These are phyloP conservation scores for Tachysurus vachellii DNA, from an alignment of 2,113 vertebrate species.

Conservation along the genomic window DNA sequence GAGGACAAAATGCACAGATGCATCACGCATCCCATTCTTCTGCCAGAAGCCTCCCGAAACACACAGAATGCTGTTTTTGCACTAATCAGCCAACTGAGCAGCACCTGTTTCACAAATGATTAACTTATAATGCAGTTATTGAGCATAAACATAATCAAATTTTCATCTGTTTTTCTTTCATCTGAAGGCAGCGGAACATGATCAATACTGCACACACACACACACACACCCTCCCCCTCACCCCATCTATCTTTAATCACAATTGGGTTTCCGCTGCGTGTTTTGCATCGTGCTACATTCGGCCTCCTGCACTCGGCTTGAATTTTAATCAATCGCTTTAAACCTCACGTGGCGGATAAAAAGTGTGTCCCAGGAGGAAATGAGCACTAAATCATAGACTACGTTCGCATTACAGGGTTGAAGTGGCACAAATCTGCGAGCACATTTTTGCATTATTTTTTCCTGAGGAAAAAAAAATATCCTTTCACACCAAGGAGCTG, in stretches of 20 bases:
- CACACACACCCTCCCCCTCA: not conserved
- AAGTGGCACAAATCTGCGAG: constrained; percentile 2
- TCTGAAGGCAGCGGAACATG: not conserved
- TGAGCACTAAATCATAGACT: not conserved
- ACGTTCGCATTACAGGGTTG: not conserved
- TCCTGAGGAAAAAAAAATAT: not conserved
- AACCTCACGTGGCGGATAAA: constrained; percentile 10
- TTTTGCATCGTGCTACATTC: not conserved
- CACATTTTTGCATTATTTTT: not conserved
- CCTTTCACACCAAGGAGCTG: not conserved
- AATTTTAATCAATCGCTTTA: not conserved
- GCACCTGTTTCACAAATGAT: not conserved
- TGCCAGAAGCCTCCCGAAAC: not conserved
- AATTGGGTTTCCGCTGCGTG: not conserved
- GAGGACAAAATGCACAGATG: not conserved
- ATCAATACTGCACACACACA: not conserved
- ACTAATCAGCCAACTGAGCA: not conserved
- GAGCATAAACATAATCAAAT: not conserved
- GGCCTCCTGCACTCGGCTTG: not conserved
- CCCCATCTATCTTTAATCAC: not conserved
- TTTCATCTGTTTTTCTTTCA: not conserved
- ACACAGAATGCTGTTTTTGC: not conserved
- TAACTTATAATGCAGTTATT: not conserved
- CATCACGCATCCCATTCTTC: not conserved
- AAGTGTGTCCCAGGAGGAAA: constrained; percentile 3